Conservation (phyloP, 1,140 invertebrate genomes). For the Nasonia longicornis region DNA sequence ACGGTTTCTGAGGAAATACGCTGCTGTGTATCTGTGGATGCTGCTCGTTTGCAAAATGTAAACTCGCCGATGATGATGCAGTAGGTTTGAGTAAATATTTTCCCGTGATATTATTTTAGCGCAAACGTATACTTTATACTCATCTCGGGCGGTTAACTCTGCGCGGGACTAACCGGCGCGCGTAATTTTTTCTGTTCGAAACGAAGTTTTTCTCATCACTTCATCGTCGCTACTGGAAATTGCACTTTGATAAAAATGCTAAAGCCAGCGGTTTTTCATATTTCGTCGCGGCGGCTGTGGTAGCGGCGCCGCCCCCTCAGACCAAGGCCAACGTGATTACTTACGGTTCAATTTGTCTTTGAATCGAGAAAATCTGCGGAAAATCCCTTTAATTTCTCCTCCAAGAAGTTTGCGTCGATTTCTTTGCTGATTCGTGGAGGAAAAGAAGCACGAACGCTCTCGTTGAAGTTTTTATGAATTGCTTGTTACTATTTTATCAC, state of each 20-base stretch:
- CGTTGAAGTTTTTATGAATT: neutral
- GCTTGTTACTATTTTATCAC: neutral
- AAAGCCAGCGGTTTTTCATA: slow-evolving; percentile 43
- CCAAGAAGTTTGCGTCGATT: slow-evolving; percentile 39
- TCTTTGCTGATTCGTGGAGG: slow-evolving; percentile 15
- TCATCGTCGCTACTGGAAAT: slow-evolving; percentile 30
- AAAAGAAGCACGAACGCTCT: neutral
- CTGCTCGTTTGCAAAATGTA: neutral
- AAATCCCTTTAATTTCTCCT: slow-evolving; percentile 43
- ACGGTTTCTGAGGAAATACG: neutral
- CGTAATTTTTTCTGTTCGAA: slow-evolving; percentile 25
- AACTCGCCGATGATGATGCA: neutral
- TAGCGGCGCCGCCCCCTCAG: neutral
- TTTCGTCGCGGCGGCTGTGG: neutral
- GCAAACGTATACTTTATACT: neutral
- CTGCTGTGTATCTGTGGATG: neutral
- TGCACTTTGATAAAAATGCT: slow-evolving; percentile 46
- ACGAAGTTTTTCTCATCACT: slow-evolving; percentile 27
- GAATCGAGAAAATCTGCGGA: slow-evolving; percentile 45
- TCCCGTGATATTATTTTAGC: neutral
- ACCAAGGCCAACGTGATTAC: slow-evolving; percentile 39
- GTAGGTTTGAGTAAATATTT: too few relatives aligned
- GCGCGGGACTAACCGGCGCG: neutral
- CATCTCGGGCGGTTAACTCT: neutral
- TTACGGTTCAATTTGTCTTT: slow-evolving; percentile 46